Base-by-base conservation (phyloP, 2,888 invertebrate genomes). In the Brenthis ino region DNA sequence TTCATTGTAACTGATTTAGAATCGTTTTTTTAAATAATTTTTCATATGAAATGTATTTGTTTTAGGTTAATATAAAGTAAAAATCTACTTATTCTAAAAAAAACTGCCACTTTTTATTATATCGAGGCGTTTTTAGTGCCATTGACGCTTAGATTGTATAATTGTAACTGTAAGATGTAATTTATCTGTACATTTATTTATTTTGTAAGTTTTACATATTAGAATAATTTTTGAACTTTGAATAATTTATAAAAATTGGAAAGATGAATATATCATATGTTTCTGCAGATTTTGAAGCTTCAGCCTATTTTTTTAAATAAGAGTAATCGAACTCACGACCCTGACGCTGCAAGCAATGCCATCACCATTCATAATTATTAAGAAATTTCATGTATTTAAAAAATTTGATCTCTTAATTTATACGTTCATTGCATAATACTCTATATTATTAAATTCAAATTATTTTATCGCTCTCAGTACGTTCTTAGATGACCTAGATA, bases 81-180 rank as follows among this genome's bases (percentile, higher is more conserved):
- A 43, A 53, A 43, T 43, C 11, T 63, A 63, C 61, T 61, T 61
- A 61, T 37, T 63, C 20, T 48, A 24, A 61, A 48, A 48, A 37
- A 58, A 63, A 67, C 67, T 67, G 67, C 67, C 67, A 67, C 57
- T 63, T 16, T 8, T 53, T 50, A 8, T 61, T 28, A 16, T 63
- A 28, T 55, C 8, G 14, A 37, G 37, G 55, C 54, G 57, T 28
- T 16, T 13, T 37, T 74, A 43, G 79, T 79, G 81, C 80, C 77
- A 79, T 77, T 79, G 81, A 20, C 56, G 73, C 77, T 77, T 76
- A 76, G 74, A 43, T 77, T 79, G 79, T 80, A 79, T 75, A 75
- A 79, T 79, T 75, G 65, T 81, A 80, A 77, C 71, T 47, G 8
- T 76, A 75, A 71, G 60, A 67, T 75, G 75, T 76, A 75, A 77